A percentile compares a stretch with the other conserved stretches of the same genome.
Conservation (phyloP, 2,797 vertebrate species). For the Brachyalestes nurse region DNA sequence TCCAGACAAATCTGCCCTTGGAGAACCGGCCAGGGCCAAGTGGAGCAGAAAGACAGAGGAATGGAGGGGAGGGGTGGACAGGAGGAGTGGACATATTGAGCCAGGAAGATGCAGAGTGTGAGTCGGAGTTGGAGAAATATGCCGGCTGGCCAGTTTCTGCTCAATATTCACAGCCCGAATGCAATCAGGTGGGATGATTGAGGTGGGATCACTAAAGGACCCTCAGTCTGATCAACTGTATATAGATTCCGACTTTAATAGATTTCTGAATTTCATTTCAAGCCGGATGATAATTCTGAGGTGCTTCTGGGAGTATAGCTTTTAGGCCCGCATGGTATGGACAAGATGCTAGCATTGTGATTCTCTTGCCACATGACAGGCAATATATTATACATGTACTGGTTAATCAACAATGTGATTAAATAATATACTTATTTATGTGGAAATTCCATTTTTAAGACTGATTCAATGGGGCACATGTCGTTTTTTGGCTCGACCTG, state of each 20-base stretch:
- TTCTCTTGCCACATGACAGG: not conserved
- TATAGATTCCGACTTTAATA: constrained; percentile 18
- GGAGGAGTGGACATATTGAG: constrained; percentile 30
- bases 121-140: constrained; percentile 25
- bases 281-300: constrained; percentile 1
- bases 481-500: too few species aligned
- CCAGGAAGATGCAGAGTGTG: constrained; percentile 48
- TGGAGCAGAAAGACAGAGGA: constrained; percentile 34
- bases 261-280: constrained; percentile 33
- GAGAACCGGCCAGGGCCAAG: not conserved
- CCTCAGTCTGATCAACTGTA: not conserved
- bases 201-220: constrained; percentile 18
- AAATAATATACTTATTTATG: too few species aligned
- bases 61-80: constrained; percentile 26
- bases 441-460: too few species aligned
- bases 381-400: not conserved
- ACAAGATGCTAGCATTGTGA: not conserved
- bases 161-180: constrained; percentile 14
- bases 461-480: too few species aligned
- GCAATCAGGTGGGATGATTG: constrained; percentile 40
- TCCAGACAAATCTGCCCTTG: constrained; percentile 55
- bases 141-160: not conserved
- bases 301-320: not conserved
- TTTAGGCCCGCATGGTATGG: not conserved
- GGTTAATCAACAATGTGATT: not conserved